Percentiles rank a stretch among this genome's conserved stretches.
Evolutionary conservation across 1,140 invertebrate genomes (phyloP).

Genomic region (Grapholita molesta): DNA sequence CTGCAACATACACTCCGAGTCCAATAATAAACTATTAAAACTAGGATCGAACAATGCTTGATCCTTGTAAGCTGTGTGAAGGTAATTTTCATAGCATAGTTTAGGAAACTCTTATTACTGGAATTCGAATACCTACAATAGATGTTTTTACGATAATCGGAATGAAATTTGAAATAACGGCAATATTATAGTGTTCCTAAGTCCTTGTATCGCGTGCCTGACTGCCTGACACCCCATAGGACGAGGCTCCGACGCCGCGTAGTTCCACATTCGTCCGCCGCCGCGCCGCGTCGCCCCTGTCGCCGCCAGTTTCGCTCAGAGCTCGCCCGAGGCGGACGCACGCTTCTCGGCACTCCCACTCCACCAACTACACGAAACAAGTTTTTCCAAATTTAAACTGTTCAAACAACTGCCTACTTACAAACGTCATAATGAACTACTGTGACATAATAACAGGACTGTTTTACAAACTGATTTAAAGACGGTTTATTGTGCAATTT

Average conservation of each 20-base stretch:
- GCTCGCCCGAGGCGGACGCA: constrained; percentile 51
- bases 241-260: constrained; percentile 41
- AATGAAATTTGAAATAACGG: too few species aligned
- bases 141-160: too few species aligned
- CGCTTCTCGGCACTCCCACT: constrained; percentile 24
- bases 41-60: too few species aligned
- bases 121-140: too few species aligned
- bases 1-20: too few species aligned
- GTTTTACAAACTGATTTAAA: constrained; percentile 38
- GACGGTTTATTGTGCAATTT: constrained; percentile 54
- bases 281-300: constrained; percentile 47
- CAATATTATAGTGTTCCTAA: too few species aligned
- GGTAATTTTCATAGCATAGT: too few species aligned
- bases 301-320: constrained; percentile 52
- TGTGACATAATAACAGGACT: constrained; percentile 34
- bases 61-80: too few species aligned
- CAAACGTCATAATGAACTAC: constrained; percentile 47
- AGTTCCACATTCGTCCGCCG: constrained; percentile 53
- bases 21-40: too few species aligned
- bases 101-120: too few species aligned
- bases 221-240: neutral
- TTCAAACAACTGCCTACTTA: constrained; percentile 25
- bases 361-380: constrained; percentile 57
- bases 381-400: constrained; percentile 42
- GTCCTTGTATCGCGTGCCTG: constrained; percentile 14